Conservation (phyloP, 2,113 vertebrate species). For the Syngnathus typhle region DNA sequence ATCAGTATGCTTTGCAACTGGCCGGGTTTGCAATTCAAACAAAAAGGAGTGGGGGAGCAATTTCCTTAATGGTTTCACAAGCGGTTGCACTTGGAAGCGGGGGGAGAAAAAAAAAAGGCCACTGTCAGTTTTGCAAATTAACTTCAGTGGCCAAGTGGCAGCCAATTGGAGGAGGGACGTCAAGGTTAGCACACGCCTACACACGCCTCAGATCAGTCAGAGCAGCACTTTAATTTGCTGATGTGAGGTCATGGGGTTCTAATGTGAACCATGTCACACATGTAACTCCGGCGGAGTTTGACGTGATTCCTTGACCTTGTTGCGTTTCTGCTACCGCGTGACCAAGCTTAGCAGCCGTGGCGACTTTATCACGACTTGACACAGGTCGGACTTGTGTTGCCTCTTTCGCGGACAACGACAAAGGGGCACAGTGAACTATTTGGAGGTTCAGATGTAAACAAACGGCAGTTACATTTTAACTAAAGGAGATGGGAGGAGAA, state of each 20-base stretch:
- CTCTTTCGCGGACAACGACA: no score
- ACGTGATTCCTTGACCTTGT: no score
- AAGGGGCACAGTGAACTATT: not conserved
- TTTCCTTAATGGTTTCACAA: slow-evolving; percentile 50
- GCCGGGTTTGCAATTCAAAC: slow-evolving; percentile 10
- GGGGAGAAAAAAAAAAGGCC: no score
- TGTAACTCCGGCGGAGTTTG: slow-evolving; percentile 1
- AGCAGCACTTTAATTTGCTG: not conserved
- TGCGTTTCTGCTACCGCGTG: not conserved
- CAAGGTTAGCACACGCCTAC: slow-evolving; percentile 11
- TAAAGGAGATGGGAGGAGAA: not conserved
- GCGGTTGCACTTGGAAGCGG: slow-evolving; percentile 25
- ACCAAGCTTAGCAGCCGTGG: not conserved
- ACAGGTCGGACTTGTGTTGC: no score
- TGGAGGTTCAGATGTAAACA: not conserved
- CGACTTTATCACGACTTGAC: no score
- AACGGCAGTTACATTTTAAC: not conserved
- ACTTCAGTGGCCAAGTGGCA: slow-evolving; percentile 15
- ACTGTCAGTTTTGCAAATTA: slow-evolving; percentile 30
- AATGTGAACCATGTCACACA: slow-evolving; percentile 11
- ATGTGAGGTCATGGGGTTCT: not conserved
- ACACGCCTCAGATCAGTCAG: not conserved
- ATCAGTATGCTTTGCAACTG: slow-evolving; percentile 10
- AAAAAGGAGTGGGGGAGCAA: slow-evolving; percentile 13
- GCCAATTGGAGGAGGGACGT: not conserved